phyloP scores from a whole-genome alignment of 2,797 vertebrate species.

The Kryptolebias ocellatus region DNA sequence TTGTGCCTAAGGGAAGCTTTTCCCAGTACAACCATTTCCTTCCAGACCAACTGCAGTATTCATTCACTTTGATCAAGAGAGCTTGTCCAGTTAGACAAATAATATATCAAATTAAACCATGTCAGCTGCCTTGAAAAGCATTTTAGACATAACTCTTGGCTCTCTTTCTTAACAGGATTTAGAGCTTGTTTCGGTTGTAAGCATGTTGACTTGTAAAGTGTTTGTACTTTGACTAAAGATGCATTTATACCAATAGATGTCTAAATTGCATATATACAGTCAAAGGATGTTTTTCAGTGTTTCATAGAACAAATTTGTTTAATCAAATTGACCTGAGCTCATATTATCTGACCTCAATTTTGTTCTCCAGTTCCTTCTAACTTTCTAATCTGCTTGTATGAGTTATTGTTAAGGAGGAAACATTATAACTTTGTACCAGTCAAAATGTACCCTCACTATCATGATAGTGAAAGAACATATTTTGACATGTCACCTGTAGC shows the following conservation, averaged over 20 bases:
- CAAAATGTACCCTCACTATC: slow-evolving; percentile 4
- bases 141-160: no score
- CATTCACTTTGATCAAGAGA: no score
- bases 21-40: no score
- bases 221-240: not conserved
- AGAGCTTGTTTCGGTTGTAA: not conserved
- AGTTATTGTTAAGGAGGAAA: no score
- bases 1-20: no score
- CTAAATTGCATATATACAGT: slow-evolving; percentile 4
- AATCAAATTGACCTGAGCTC: slow-evolving; percentile 7
- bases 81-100: no score
- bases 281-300: not conserved
- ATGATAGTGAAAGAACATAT: slow-evolving; percentile 41
- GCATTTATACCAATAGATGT: slow-evolving; percentile 6
- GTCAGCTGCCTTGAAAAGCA: no score
- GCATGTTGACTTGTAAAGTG: slow-evolving; percentile 15
- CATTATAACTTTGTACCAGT: not conserved
- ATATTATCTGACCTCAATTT: not conserved
- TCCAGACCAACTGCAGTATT: no score
- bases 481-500: slow-evolving; percentile 54
- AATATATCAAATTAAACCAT: no score
- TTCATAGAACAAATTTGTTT: not conserved
- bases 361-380: no score
- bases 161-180: no score
- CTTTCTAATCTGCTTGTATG: no score